phyloP scores from a whole-genome alignment of 1,140 invertebrate species.

The Drosophila rufa region DNA sequence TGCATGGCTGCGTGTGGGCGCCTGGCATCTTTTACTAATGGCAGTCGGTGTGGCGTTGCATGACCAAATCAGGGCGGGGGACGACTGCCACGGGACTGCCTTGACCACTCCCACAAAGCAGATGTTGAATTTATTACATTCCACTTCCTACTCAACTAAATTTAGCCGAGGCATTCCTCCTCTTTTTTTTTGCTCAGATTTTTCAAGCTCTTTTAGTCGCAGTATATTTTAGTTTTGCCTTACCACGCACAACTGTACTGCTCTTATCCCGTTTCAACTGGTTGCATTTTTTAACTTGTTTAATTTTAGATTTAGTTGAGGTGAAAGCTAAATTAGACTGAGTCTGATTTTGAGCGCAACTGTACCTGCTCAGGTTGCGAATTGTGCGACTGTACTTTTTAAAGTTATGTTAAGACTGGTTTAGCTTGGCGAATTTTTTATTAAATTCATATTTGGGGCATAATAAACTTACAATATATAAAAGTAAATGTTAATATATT shows the following conservation, averaged over 20 bases:
- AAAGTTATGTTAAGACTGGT: too few relatives aligned
- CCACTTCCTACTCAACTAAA: slow-evolving; percentile 21
- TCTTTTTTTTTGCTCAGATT: not conserved
- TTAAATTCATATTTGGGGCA: too few relatives aligned
- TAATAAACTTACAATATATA: too few relatives aligned
- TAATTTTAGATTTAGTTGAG: not conserved
- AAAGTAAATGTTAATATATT: too few relatives aligned
- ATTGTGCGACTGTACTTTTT: too few relatives aligned
- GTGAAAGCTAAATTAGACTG: not conserved
- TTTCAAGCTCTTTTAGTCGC: not conserved
- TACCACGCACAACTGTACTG: slow-evolving; percentile 1
- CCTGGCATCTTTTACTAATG: slow-evolving; percentile 22
- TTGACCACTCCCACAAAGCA: slow-evolving; percentile 13
- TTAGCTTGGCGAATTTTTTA: too few relatives aligned
- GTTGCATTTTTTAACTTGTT: not conserved
- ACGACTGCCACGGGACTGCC: not conserved
- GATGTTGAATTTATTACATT: slow-evolving; percentile 42
- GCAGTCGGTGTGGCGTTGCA: slow-evolving; percentile 20
- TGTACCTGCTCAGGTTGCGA: not conserved
- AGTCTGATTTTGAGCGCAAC: not conserved
- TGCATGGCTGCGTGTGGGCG: slow-evolving; percentile 9
- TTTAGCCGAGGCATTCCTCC: not conserved
- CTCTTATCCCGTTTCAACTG: not conserved
- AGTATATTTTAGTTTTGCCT: not conserved
- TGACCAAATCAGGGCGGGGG: slow-evolving; percentile 24